Evolutionary conservation across 2,797 vertebrate genomes (phyloP).

Genomic region (Limosa lapponica): DNA sequence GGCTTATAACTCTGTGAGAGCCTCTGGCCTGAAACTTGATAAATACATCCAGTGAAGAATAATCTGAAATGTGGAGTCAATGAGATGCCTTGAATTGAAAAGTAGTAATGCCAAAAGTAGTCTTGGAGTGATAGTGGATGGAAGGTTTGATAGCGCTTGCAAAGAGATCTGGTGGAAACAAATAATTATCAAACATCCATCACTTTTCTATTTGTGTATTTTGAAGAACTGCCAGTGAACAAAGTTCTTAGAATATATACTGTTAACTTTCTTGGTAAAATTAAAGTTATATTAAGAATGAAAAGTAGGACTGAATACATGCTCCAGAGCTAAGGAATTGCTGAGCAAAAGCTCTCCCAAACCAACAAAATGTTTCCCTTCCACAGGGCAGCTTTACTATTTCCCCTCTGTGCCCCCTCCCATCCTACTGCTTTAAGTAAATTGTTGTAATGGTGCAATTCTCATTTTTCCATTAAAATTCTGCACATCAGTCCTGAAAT

Average conservation of each 20-base stretch:
- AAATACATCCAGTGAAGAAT: constrained; percentile 41
- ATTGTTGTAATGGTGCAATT: not conserved
- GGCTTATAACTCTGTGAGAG: constrained; percentile 36
- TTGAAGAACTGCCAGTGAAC: not conserved
- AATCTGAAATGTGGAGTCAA: constrained; percentile 10
- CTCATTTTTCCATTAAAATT: not conserved
- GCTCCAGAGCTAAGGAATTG: not conserved
- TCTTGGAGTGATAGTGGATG: not conserved
- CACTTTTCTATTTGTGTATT: not conserved
- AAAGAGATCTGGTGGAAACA: not conserved
- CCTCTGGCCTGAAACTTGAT: constrained; percentile 26
- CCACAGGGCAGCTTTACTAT: not conserved
- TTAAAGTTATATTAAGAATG: not conserved
- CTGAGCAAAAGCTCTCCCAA: not conserved
- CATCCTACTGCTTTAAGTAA: not conserved
- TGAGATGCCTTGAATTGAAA: constrained; percentile 20
- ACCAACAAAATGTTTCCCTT: not conserved
- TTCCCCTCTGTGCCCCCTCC: no score
- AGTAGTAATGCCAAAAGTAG: not conserved
- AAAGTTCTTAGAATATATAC: not conserved
- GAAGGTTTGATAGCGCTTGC: not conserved
- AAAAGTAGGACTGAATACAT: not conserved
- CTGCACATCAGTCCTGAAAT: not conserved
- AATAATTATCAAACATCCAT: not conserved
- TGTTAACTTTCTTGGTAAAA: not conserved